phyloP scores from a whole-genome alignment of 2,113 vertebrate genomes.

The Spea multiplicata region DNA sequence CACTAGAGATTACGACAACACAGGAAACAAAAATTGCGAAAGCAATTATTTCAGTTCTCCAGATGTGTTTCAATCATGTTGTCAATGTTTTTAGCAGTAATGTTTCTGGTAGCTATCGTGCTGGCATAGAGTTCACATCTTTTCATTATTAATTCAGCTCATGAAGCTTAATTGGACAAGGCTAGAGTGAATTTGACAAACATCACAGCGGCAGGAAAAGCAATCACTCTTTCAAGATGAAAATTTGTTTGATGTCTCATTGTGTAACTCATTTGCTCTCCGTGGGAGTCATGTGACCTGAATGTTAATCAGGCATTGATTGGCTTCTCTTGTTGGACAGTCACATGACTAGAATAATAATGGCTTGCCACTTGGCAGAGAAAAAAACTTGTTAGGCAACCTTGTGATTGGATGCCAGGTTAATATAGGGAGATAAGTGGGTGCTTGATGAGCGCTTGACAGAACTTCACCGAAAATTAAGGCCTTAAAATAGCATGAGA shows the following conservation, averaged over 20 bases:
- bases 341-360: conserved; percentile 77
- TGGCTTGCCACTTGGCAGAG: conserved; percentile 56
- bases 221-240: conserved; percentile 87
- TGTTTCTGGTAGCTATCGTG: conserved; percentile 61
- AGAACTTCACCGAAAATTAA: conserved; percentile 87
- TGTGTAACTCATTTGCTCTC: conserved; percentile 83
- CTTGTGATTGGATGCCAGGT: conserved; percentile 76
- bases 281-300: conserved; percentile 75
- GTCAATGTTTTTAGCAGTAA: conserved; percentile 53
- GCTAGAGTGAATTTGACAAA: conserved; percentile 83
- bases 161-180: conserved; percentile 85
- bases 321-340: conserved; percentile 75
- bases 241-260: conserved; percentile 89
- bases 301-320: conserved; percentile 83
- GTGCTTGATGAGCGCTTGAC: conserved; percentile 82
- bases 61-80: conserved; percentile 68
- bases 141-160: conserved; percentile 82
- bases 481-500: conserved; percentile 84
- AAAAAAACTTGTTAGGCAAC: conserved; percentile 65
- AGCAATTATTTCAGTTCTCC: conserved; percentile 68
- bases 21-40: conserved; percentile 61
- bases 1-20: conserved; percentile 61
- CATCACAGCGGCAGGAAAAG: conserved; percentile 86
- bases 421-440: conserved; percentile 79
- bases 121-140: conserved; percentile 64